Percentiles rank a stretch among this genome's conserved stretches.
These are phyloP conservation scores for Ptyas mucosa DNA, from an alignment of 2,113 vertebrate species.

Conservation along the genomic window DNA sequence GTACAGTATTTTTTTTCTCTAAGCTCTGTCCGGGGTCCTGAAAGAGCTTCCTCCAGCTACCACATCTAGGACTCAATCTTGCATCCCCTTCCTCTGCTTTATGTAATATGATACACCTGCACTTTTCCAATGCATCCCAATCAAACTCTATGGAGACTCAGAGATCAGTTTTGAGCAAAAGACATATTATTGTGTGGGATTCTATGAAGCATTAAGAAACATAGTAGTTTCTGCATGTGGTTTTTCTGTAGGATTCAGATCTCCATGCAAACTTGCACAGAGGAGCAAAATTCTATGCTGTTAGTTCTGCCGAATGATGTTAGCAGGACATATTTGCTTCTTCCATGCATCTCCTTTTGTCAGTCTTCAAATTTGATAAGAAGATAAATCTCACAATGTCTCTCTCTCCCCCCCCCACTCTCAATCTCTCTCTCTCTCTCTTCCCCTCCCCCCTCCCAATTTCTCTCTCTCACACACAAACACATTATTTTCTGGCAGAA, in stretches of 20 bases:
- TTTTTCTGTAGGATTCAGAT: not conserved
- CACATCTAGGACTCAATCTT: too few species aligned
- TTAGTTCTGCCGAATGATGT: not conserved
- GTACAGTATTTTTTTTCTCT: not conserved
- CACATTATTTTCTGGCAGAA: not conserved
- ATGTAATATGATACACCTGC: not conserved
- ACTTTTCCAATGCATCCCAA: not conserved
- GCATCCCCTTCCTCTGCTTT: not conserved
- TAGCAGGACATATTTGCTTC: not conserved
- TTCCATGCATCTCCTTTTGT: not conserved
- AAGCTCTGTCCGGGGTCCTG: constrained; percentile 5
- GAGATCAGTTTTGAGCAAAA: not conserved
- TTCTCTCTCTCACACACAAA: not conserved
- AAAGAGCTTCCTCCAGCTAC: not conserved
- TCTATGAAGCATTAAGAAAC: not conserved
- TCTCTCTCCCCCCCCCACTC: not conserved
- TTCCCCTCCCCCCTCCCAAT: too few species aligned
- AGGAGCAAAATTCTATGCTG: not conserved
- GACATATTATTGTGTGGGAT: not conserved
- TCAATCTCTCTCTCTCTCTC: too few species aligned
- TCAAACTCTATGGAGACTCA: not conserved
- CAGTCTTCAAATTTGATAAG: not conserved
- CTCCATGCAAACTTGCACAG: not conserved
- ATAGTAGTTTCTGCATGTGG: not conserved
- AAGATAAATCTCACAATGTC: not conserved